These are phyloP conservation scores for Bombus pyrosoma DNA, from an alignment of 1,140 invertebrate species.

Conservation along the genomic window DNA sequence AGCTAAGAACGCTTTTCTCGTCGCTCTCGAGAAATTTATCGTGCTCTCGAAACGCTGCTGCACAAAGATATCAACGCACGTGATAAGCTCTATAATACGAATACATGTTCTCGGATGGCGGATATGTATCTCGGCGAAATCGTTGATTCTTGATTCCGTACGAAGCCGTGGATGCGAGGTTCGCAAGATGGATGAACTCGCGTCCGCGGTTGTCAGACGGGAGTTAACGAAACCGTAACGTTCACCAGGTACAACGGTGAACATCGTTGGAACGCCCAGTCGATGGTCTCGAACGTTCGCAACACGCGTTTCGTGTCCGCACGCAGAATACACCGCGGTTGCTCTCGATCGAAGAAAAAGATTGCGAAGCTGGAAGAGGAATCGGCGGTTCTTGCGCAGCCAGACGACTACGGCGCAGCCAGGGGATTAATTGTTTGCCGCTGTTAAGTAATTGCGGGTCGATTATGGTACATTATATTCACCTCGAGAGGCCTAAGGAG, in stretches of 20 bases:
- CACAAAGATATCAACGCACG: neutral
- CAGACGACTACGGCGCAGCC: constrained; percentile 19
- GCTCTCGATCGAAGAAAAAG: neutral
- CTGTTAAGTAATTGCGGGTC: constrained; percentile 81
- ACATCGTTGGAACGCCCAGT: neutral
- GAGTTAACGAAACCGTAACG: no score
- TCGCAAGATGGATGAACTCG: neutral
- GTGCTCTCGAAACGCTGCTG: neutral
- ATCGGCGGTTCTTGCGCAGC: neutral
- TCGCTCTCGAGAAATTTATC: constrained; percentile 8
- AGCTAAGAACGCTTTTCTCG: neutral
- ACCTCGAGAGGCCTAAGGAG: constrained; percentile 73
- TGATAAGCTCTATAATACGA: neutral
- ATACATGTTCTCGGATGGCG: no score
- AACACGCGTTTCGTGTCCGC: no score
- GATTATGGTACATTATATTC: constrained; percentile 82
- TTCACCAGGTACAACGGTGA: no score
- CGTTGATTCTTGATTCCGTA: neutral
- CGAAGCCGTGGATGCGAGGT: neutral
- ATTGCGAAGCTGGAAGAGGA: neutral
- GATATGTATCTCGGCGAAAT: neutral
- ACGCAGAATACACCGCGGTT: neutral
- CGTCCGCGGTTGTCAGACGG: neutral
- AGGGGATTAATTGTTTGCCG: constrained; percentile 76
- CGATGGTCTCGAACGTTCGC: neutral